A percentile compares a stretch with the other conserved stretches of the same genome.
Evolutionary conservation across 2,113 vertebrate genomes (phyloP).

Genomic region (Galbula dea): DNA sequence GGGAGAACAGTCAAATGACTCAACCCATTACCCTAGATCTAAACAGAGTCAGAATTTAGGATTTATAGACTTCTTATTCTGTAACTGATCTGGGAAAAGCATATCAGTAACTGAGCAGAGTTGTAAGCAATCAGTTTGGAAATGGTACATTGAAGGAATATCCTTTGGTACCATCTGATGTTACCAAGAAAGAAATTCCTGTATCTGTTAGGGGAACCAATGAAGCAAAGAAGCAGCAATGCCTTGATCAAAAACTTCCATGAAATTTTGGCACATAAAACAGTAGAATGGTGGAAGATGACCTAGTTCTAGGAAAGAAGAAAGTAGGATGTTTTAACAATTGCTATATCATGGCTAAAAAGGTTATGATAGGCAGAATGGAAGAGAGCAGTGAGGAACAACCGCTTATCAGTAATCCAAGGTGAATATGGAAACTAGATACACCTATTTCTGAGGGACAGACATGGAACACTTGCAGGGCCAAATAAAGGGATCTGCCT

Average conservation of each 20-base stretch:
- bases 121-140: not conserved
- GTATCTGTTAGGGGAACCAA: not conserved
- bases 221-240: not conserved
- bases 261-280: not conserved
- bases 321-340: not conserved
- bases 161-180: not conserved
- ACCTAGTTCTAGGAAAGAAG: not conserved
- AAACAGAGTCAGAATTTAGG: not conserved
- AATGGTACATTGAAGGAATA: not conserved
- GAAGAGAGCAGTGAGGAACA: not conserved
- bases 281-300: not conserved
- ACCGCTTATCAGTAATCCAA: not conserved
- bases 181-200: not conserved
- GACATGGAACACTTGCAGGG: accelerated
- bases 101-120: not conserved
- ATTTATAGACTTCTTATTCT: not conserved
- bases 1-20: not conserved
- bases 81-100: not conserved
- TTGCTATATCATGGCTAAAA: not conserved
- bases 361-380: not conserved
- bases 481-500: not conserved
- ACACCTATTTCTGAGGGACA: not conserved
- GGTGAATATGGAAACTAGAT: not conserved
- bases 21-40: not conserved
- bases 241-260: not conserved